phyloP scores from a whole-genome alignment of 2,797 vertebrate species.

The Macropus fuliginosus region DNA sequence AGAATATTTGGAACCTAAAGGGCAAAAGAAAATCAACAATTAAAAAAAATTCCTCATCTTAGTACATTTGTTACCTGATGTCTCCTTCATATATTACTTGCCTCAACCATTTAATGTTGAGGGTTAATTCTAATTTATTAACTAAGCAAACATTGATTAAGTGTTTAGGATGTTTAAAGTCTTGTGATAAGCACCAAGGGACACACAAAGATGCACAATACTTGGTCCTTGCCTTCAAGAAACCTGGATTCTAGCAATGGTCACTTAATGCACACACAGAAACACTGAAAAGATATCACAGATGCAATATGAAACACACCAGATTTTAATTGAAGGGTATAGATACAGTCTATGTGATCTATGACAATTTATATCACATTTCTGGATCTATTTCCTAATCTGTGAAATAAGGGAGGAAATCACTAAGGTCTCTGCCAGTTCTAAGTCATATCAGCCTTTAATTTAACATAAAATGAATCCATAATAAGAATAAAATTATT shows the following conservation, averaged over 20 bases:
- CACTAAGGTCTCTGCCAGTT: neutral
- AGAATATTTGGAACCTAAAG: neutral
- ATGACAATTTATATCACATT: neutral
- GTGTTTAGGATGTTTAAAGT: neutral
- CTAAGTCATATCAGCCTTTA: neutral
- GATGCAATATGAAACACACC: neutral
- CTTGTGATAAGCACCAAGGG: neutral
- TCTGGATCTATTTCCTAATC: neutral
- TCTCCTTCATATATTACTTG: neutral
- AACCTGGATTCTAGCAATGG: neutral
- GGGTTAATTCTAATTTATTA: neutral
- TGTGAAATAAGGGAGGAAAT: neutral
- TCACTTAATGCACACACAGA: neutral
- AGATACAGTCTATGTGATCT: neutral
- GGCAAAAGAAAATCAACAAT: neutral
- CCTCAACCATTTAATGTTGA: neutral
- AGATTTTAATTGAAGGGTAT: neutral
- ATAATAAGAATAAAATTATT: neutral
- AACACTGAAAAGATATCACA: neutral
- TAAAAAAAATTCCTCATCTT: neutral
- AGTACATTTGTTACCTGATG: neutral
- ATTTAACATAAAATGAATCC: neutral
- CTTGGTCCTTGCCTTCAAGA: neutral
- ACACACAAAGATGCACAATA: neutral
- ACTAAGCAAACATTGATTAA: neutral